Percentiles rank a stretch among this genome's conserved stretches.
These are phyloP conservation scores for Sphenodon punctatus DNA, from an alignment of 2,797 vertebrate species.

Conservation along the genomic window DNA sequence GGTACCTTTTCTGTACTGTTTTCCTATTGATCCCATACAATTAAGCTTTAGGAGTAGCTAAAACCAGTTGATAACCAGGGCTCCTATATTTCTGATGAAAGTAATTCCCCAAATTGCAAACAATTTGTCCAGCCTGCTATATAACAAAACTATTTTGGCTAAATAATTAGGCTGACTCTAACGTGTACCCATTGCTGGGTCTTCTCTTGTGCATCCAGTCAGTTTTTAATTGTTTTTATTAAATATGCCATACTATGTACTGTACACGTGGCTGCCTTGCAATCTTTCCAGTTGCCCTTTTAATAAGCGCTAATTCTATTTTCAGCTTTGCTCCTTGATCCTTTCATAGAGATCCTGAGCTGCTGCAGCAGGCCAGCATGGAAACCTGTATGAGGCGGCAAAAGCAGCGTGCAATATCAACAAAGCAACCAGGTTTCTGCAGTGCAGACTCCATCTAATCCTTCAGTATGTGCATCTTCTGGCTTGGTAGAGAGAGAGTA, in stretches of 20 bases:
- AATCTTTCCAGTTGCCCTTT: neutral
- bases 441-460: neutral
- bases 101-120: neutral
- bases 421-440: too few species aligned
- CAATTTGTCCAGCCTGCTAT: too few species aligned
- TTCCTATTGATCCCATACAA: neutral
- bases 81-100: neutral
- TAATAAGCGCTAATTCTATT: slow-evolving; percentile 52
- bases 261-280: neutral
- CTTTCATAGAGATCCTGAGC: slow-evolving; percentile 38
- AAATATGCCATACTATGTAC: fast-evolving
- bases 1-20: fast-evolving
- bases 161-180: too few species aligned
- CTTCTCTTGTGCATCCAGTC: neutral
- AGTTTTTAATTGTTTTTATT: neutral
- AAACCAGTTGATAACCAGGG: neutral
- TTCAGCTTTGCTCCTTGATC: slow-evolving; percentile 53
- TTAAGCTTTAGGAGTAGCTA: neutral
- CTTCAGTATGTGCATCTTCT: neutral
- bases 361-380: neutral
- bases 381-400: fast-evolving
- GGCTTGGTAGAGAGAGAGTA: too few species aligned
- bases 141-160: too few species aligned
- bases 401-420: neutral
- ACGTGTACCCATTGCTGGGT: too few species aligned